phyloP scores from a whole-genome alignment of 2,888 invertebrate species.

The Acanthosepion pharaonis region DNA sequence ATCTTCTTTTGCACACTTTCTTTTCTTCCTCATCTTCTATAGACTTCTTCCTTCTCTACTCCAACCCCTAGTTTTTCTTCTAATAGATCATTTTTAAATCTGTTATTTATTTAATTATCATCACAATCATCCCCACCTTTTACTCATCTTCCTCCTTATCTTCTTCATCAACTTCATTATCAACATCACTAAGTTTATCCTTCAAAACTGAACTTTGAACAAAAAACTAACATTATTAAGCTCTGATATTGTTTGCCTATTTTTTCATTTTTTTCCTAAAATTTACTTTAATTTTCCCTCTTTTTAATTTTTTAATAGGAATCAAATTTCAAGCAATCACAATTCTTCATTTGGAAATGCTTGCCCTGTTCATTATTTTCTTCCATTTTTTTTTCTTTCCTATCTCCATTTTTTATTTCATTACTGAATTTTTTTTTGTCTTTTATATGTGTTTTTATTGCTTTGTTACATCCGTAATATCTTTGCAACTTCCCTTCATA shows the following conservation, averaged over 20 bases:
- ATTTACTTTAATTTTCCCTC: not conserved
- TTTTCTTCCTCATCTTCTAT: not conserved
- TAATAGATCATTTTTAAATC: not conserved
- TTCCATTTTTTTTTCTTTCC: not conserved
- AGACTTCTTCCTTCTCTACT: too few species aligned
- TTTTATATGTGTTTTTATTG: not conserved
- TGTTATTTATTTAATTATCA: slow-evolving; percentile 33
- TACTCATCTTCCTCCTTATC: not conserved
- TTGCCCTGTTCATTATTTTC: not conserved
- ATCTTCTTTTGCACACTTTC: not conserved
- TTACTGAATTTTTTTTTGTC: not conserved
- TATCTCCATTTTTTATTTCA: not conserved
- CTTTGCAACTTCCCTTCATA: not conserved
- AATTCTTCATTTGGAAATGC: slow-evolving; percentile 33
- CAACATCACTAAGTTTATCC: not conserved
- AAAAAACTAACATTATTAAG: not conserved
- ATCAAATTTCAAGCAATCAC: slow-evolving; percentile 33
- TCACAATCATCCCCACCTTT: not conserved
- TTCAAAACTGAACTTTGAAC: not conserved
- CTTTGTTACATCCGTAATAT: not conserved
- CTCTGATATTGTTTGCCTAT: not conserved
- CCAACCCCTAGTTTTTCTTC: not conserved
- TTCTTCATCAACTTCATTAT: not conserved
- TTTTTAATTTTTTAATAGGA: slow-evolving; percentile 22
- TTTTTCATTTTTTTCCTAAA: not conserved